Percentiles rank a stretch among this genome's conserved stretches.
phyloP scores from a whole-genome alignment of 2,113 vertebrate species.

The Proterorhinus semilunaris region DNA sequence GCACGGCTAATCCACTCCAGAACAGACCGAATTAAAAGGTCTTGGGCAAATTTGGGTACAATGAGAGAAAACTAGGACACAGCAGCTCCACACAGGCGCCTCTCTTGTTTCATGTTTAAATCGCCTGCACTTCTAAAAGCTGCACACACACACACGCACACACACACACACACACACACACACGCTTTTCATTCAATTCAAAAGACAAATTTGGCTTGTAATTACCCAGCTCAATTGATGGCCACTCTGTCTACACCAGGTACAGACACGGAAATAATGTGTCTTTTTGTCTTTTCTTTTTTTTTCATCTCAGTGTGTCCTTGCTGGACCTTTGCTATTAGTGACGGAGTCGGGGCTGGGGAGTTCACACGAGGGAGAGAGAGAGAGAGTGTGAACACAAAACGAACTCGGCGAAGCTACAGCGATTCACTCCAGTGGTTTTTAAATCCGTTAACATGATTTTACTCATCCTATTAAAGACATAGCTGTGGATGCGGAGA shows the following conservation, averaged over 20 bases:
- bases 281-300: no score
- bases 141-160: not conserved
- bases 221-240: constrained; percentile 2
- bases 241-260: not conserved
- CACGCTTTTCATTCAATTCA: not conserved
- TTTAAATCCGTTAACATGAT: constrained; percentile 78
- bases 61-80: constrained; percentile 56
- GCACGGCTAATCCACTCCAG: constrained; percentile 31
- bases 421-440: constrained; percentile 66
- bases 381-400: constrained; percentile 43
- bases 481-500: constrained; percentile 62
- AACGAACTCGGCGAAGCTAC: constrained; percentile 59
- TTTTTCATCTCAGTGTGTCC: constrained; percentile 25
- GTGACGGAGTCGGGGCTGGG: constrained; percentile 41
- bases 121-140: constrained; percentile 33
- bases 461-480: constrained; percentile 76
- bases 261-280: constrained; percentile 21
- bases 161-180: not conserved
- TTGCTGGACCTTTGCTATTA: constrained; percentile 40
- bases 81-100: constrained; percentile 15
- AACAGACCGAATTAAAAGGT: constrained; percentile 46
- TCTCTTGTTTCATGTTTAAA: constrained; percentile 36
- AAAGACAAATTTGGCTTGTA: constrained; percentile 11
- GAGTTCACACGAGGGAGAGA: constrained; percentile 43
- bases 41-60: constrained; percentile 49